Evolutionary conservation across 2,113 vertebrate genomes (phyloP), one percentile per base, ranked within the genome.

Genomic region (Chloroceryle aenea): DNA sequence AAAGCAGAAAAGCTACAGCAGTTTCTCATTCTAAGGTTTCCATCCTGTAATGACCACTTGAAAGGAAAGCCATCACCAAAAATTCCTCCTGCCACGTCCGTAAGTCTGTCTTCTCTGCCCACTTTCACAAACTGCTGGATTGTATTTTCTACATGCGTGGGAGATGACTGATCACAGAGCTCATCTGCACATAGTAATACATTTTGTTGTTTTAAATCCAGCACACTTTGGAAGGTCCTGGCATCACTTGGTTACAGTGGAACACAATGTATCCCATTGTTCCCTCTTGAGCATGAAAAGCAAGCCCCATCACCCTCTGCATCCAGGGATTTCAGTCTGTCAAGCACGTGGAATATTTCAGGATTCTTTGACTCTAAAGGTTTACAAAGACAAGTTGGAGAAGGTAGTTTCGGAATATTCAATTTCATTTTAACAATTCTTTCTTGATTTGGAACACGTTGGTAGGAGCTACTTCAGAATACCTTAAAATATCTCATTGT

Each of bases 81-180:
- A 83, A 74, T 4, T 0, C 12, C 16, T 75, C 16, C 29, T 18
- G 25, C 75, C 9, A 58, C 7, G 32, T 32, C 23, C 6, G 0
- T 45, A 63, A 59, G 5, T 29, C 50, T 45, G 25, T 43, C 47
- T 77, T 45, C 7, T 32, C 55, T 68, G 42, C 40, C 36, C 14
- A 45, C 21, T 93, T 71, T 43, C 36, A 80, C 20, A 47, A 72
- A 78, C 64, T 30, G 6, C n/a, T 19, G 52, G 75, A 52, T 45
- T 50, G 0, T 53, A n/a, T 85, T 91, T 81, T 89, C 77, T 40
- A 91, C 40, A 25, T 30, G 36, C 12, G 69, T 56, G 89, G 42
- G 43, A 81, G 34, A 48, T 1, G 13, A 63, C 1, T 42, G 40
- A 81, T 36, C 48, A 84, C 73, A 74, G 23, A 55, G 12, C 45